phyloP scores from a whole-genome alignment of 2,113 vertebrate species.

The Ammodytes dubius region DNA sequence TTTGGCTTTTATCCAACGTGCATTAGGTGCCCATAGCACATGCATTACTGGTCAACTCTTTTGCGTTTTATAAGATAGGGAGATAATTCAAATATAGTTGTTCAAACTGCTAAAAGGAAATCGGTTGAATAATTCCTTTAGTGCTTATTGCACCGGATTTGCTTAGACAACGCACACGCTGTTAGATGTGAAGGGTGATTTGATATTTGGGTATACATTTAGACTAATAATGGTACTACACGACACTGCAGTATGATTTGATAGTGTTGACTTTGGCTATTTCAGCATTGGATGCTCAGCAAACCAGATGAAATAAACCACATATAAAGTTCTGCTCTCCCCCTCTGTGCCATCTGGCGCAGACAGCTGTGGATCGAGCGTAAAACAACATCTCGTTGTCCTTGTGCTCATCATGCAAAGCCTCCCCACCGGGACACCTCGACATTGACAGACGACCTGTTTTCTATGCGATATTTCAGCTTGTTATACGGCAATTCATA shows the following conservation, averaged over 20 bases:
- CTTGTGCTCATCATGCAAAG: constrained; percentile 8
- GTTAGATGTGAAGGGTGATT: background rate
- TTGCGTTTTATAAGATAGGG: background rate
- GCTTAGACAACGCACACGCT: constrained; percentile 4
- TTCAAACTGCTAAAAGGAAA: too few species aligned
- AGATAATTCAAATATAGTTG: background rate
- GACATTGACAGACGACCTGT: background rate
- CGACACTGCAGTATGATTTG: background rate
- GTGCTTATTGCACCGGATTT: background rate
- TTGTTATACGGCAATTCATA: background rate
- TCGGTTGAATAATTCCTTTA: background rate
- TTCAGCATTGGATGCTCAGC: background rate
- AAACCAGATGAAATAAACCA: background rate
- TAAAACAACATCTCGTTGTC: constrained; percentile 13
- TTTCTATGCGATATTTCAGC: background rate
- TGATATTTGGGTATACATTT: background rate
- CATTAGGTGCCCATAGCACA: background rate
- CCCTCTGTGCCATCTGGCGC: constrained; percentile 33
- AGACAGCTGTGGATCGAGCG: constrained; percentile 15
- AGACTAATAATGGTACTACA: background rate
- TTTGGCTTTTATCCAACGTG: constrained; percentile 28
- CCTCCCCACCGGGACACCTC: background rate
- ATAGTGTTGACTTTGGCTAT: background rate
- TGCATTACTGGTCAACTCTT: background rate
- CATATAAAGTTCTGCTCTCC: constrained; percentile 11